phyloP scores from a whole-genome alignment of 1,140 invertebrate genomes.

The Manduca sexta region DNA sequence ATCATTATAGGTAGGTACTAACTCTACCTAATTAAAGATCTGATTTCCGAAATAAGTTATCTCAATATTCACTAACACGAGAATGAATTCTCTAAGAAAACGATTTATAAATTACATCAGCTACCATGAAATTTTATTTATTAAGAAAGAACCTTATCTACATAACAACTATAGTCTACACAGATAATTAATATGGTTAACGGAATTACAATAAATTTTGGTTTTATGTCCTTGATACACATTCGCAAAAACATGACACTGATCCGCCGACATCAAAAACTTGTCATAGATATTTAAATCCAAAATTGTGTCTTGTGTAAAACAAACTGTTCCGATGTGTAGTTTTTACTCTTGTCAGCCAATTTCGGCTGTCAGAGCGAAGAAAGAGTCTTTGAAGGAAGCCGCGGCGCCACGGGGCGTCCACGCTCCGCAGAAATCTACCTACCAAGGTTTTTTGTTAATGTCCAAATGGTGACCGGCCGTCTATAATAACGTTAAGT shows the following conservation, averaged over 20 bases:
- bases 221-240: background rate
- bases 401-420: slow-evolving; percentile 52
- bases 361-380: slow-evolving; percentile 62
- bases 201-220: no score
- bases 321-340: slow-evolving; percentile 54
- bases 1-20: no score
- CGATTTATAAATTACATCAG: no score
- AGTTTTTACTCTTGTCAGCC: slow-evolving; percentile 48
- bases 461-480: slow-evolving; percentile 8
- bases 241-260: slow-evolving; percentile 10
- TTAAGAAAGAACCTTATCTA: no score
- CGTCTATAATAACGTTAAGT: background rate
- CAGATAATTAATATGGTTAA: no score
- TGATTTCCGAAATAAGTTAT: no score
- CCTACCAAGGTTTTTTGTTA: slow-evolving; percentile 46
- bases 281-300: slow-evolving; percentile 45
- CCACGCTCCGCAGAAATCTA: slow-evolving; percentile 47
- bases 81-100: no score
- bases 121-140: no score
- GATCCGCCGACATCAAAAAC: slow-evolving; percentile 16
- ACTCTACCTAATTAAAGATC: no score
- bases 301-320: slow-evolving; percentile 54
- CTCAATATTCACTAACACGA: no score
- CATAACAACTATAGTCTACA: no score
- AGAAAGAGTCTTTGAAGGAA: slow-evolving; percentile 45